Evolutionary conservation across 2,113 vertebrate genomes (phyloP).

Genomic region (Reinhardtius hippoglossoides): DNA sequence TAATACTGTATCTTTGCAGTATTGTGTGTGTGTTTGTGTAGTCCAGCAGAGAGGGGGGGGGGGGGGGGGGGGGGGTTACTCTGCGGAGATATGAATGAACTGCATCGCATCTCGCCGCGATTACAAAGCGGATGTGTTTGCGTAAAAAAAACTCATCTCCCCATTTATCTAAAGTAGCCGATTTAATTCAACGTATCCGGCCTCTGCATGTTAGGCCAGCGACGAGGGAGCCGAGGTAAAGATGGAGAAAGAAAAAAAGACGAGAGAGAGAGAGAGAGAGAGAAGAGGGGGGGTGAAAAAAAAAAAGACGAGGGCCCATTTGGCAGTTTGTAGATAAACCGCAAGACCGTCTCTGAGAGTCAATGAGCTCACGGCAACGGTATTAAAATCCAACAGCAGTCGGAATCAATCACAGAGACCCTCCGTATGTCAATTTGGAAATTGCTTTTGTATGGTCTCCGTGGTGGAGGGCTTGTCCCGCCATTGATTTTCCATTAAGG

Average conservation of each 20-base stretch:
- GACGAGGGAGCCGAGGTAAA: not conserved
- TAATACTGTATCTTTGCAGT: slow-evolving; percentile 20
- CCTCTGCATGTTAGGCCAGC: not conserved
- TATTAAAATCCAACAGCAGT: slow-evolving; percentile 81
- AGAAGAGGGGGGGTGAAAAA: slow-evolving; percentile 2
- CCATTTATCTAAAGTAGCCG: slow-evolving; percentile 45
- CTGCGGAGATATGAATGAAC: slow-evolving; percentile 12
- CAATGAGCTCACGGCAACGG: slow-evolving; percentile 78
- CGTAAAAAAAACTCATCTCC: not conserved
- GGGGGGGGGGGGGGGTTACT: not conserved
- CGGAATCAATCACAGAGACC: slow-evolving; percentile 80
- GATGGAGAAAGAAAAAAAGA: slow-evolving; percentile 19
- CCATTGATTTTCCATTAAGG: slow-evolving; percentile 85
- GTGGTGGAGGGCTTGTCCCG: slow-evolving; percentile 77
- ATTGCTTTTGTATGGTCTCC: slow-evolving; percentile 81
- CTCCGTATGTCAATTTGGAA: slow-evolving; percentile 82
- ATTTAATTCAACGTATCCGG: slow-evolving; percentile 32
- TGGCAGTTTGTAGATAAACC: slow-evolving; percentile 80
- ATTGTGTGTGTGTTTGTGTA: not conserved
- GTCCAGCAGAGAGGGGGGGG: too few relatives aligned
- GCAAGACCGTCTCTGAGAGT: slow-evolving; percentile 74
- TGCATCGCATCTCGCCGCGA: slow-evolving; percentile 11
- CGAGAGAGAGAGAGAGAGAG: slow-evolving; percentile 13
- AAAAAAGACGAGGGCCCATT: slow-evolving; percentile 63
- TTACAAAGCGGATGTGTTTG: slow-evolving; percentile 28